Base-by-base conservation (phyloP, 2,797 vertebrate genomes). In the Tympanoctomys barrerae region DNA sequence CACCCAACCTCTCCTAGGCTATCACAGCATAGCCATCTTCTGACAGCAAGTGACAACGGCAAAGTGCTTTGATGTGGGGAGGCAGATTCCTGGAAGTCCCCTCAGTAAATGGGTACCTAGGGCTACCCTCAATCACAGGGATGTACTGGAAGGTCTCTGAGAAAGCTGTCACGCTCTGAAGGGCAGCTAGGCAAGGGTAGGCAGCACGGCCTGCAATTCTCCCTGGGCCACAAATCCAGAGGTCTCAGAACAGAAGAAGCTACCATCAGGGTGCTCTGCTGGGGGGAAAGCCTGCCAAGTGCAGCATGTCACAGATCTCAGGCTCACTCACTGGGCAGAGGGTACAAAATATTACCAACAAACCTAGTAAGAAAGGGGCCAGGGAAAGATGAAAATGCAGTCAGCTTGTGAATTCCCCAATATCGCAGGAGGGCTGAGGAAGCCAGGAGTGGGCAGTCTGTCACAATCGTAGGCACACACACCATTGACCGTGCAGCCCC, bases 401-500 rank as follows among this genome's bases (percentile, higher is more conserved):
- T 31, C 39, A 13, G n/a, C 10, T 0, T 28, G 61, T 42, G 19
- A 79, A 78, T 2, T 84, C 39, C 28, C 61, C 61, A 14, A 19
- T 31, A 57, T 5, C 7, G 0, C 14, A 49, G 18, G 49, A 66
- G 6, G 70, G 22, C 24, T 3, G 26, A 16, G 21, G 71, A 39
- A 71, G 57, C 18, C 0, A 1, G 5, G 57, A 36, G 26, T 0
- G 19, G 1, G 9, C 2, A 6, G 19, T 8, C 24, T 2, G 2
- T 42, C 62, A 19, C 13, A 46, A 3, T 3, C 0, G 0, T 33
- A n/a, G 14, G 57, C 61, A 1, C 1, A 4, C 10, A 6, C 0
- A 4, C 79, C 42, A 24, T 3, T 24, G 3, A 64, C 39, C 3
- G 16, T 78, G 22, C 39, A 13, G 54, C 33, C 6, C 52, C 89